These are phyloP conservation scores for Sacculina carcini DNA, from an alignment of 2,888 invertebrate species.

Conservation along the genomic window DNA sequence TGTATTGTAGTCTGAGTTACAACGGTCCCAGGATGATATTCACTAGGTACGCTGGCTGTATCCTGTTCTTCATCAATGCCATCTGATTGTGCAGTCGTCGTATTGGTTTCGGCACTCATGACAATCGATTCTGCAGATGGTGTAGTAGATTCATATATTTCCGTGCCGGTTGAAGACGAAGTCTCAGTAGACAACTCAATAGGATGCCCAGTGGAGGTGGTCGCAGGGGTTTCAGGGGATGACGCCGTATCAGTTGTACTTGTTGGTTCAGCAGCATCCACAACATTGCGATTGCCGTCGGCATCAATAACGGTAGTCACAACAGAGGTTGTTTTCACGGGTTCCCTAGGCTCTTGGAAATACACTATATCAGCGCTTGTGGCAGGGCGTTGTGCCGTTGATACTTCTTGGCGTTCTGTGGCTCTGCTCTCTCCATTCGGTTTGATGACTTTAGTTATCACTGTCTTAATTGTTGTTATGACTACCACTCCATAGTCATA, in stretches of 20 bases:
- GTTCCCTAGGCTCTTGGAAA: no score
- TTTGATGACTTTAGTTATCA: not conserved
- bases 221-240: not conserved
- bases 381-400: not conserved
- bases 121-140: not conserved
- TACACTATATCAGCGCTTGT: not conserved
- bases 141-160: not conserved
- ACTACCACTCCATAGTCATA: not conserved
- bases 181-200: not conserved
- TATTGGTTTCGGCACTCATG: not conserved
- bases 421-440: not conserved
- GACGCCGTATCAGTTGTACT: not conserved
- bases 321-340: not conserved
- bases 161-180: not conserved
- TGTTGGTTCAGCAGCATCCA: not conserved
- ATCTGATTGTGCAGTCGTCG: not conserved
- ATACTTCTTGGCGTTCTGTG: not conserved
- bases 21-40: not conserved
- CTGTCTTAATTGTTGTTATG: not conserved
- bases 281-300: not conserved
- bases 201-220: not conserved
- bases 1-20: not conserved
- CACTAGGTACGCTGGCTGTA: not conserved
- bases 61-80: not conserved
- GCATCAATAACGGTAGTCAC: not conserved